Evolutionary conservation across 2,113 vertebrate genomes (phyloP), one percentile per base, ranked within the genome.

Genomic region (Callocephalon fimbriatum): DNA sequence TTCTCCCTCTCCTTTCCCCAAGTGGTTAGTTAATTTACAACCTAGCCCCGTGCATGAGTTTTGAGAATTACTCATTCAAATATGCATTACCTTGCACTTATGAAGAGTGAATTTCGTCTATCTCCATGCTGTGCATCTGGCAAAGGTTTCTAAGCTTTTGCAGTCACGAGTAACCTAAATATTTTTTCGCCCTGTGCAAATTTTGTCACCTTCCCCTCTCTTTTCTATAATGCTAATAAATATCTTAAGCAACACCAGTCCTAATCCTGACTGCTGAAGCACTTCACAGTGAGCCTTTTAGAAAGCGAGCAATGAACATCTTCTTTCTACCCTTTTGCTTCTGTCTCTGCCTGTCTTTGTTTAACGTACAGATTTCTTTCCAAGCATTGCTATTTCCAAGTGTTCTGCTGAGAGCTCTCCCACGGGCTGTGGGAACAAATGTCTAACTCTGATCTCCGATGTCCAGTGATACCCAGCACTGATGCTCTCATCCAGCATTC

Each of bases 31-130:
- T 97, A 95, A 97, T 97, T 89, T 91, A 70, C 76, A 94, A 10
- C 73, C 53, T 48, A 85, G 58, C 88, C 73, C 89, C 85, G 66
- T 78, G 86, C 73, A 93, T 89, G 88, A 91, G 88, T 97, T 95
- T 86, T 91, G 88, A 91, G 87, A 97, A 97, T 95, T 95, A 93
- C 45, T 93, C 89, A 95, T 96, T 97, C 93, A 96, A 96, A 97
- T 95, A 87, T 85, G 80, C 91, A 95, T 95, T 97, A 91, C 84
- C 93, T 96, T 97, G 86, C 94, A 58, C 87, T 95, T 95, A 81
- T 85, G 95, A 96, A 85, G 83, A 94, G 86, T 85, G 83, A 66
- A 91, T 97, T 97, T 97, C 76, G 92, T 96, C 88, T 86, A 79
- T 93, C 93, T 95, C 95, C 88, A 70, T 66, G 91, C 94, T 95